Evolutionary conservation across 2,797 vertebrate genomes (phyloP), one percentile per base, ranked within the genome.

Genomic region (Pteronotus mesoamericanus): DNA sequence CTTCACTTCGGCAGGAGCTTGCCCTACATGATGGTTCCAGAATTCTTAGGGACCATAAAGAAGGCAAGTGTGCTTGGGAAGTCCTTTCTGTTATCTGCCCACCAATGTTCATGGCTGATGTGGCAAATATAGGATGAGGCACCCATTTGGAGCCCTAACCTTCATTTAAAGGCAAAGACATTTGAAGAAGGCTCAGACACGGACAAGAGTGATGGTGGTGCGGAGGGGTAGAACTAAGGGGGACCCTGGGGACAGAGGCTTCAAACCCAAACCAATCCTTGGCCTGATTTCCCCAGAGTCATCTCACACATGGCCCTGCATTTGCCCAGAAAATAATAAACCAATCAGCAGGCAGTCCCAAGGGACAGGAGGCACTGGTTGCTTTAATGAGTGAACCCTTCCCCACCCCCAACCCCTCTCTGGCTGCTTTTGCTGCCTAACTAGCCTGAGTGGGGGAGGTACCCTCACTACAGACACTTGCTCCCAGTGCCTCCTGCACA

Each of bases 261-360:
- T 94, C 96, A 94, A 93, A 95, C 86, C 72, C 95, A 95, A 97
- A 95, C 88, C 96, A 96, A 95, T 96, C 96, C 96, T 82, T 19
- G 1, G 69, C 75, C 94, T 97, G 96, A 98, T 98, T 98, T 97
- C 97, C 97, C 97, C 57, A 92, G 97, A 96, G 97, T 57, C 94
- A 82, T 18, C 88, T 92, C 85, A 96, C 83, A 92, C 96, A 92
- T 94, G 92, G 91, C 82, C 57, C 72, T 95, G 97, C 97, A 98
- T 97, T 98, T 98, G 79, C 95, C 94, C 89, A 96, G 97, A 88
- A 97, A 98, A 98, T 98, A 98, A 98, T 94, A 95, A 97, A 96
- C 97, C 77, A 94, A 97, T 98, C 97, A 96, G 94, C 86, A 82
- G 82, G 57, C 57, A 29, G 19, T 93, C 97, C 94, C 95, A 0